Percentiles rank a stretch among this genome's conserved stretches.
These are phyloP conservation scores for Mantis religiosa DNA, from an alignment of 2,888 invertebrate species.

Conservation along the genomic window DNA sequence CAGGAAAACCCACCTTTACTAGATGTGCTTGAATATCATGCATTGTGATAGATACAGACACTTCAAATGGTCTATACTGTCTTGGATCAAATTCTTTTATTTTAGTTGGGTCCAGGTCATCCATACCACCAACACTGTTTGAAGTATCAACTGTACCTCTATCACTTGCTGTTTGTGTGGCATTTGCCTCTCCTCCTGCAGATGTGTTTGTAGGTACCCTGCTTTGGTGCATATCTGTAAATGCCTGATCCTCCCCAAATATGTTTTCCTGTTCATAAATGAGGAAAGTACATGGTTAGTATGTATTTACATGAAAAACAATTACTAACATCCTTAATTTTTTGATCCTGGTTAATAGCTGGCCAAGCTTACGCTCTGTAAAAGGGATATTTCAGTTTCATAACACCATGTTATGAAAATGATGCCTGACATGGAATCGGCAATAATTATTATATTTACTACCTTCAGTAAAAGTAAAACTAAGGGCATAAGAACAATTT, in stretches of 20 bases:
- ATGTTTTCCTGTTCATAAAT: slow-evolving; percentile 74
- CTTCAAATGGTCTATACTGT: slow-evolving; percentile 83
- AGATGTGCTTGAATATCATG: slow-evolving; percentile 95
- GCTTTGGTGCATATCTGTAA: slow-evolving; percentile 82
- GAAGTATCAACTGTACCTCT: slow-evolving; percentile 40
- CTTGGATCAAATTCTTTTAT: slow-evolving; percentile 63
- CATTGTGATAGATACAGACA: slow-evolving; percentile 86
- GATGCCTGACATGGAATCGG: no score
- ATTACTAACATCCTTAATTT: no score
- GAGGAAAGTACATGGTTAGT: not conserved
- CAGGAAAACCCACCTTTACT: slow-evolving; percentile 57
- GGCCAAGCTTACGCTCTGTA: no score
- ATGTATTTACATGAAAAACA: not conserved
- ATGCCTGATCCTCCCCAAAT: slow-evolving; percentile 92
- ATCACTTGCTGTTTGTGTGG: slow-evolving; percentile 43
- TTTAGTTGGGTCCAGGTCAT: slow-evolving; percentile 31
- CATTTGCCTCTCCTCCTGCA: slow-evolving; percentile 31
- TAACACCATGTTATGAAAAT: no score
- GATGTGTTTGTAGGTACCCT: slow-evolving; percentile 9
- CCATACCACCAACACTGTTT: slow-evolving; percentile 43
- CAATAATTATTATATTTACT: no score
- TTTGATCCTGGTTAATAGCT: no score
- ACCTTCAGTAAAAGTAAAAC: no score
- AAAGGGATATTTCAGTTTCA: no score
- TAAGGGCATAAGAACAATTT: no score